Base-by-base conservation (phyloP, 2,797 vertebrate genomes). In the Smutsia temminckii region DNA sequence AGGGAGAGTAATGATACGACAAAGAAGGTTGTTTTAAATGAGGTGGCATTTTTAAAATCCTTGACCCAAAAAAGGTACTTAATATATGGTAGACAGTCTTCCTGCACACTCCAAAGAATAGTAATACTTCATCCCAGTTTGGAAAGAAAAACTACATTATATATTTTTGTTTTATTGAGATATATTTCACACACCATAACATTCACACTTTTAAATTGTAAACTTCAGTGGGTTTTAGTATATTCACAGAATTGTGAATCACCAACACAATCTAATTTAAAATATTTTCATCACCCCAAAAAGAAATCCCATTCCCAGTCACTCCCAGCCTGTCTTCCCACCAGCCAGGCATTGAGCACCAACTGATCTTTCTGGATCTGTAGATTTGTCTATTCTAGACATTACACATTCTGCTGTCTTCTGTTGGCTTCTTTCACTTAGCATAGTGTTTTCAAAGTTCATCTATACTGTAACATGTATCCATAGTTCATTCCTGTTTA, bases 111-210 rank as follows among this genome's bases (percentile, higher is more conserved):
- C 42, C 25, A 68, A 81, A 90, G 20, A 16, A 51, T 61, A 77
- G 37, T 8, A 11, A 20, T 7, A 91, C 14, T 51, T 81, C 74
- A 69, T 63, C 29, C 53, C 57, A 69, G 20, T 49, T 81, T 75
- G 66, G 85, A 85, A 85, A 64, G 61, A 40, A 85, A 72, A 89
- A 49, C 23, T 72, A 6, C 8, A 85, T 63, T 40, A 46, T 57
- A 68, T 25, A 93, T 59, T 91, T 89, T 78, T 85, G 14, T 51
- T 91, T 85, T 69, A 63, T 72, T 93, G 13, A 85, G 23, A 77
- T 55, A 77, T 29, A 88, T 61, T 92, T 66, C 29, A 90, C 16
- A 69, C 6, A 89, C 13, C 53, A 80, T 72, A 63, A 78, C 91
- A 10, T 78, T 51, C 8, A 80, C 8, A 12, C 37, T 95, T 93